Percentiles rank a stretch among this genome's conserved stretches.
Conservation (phyloP, 2,888 invertebrate species). For the Pheosia tremula region DNA sequence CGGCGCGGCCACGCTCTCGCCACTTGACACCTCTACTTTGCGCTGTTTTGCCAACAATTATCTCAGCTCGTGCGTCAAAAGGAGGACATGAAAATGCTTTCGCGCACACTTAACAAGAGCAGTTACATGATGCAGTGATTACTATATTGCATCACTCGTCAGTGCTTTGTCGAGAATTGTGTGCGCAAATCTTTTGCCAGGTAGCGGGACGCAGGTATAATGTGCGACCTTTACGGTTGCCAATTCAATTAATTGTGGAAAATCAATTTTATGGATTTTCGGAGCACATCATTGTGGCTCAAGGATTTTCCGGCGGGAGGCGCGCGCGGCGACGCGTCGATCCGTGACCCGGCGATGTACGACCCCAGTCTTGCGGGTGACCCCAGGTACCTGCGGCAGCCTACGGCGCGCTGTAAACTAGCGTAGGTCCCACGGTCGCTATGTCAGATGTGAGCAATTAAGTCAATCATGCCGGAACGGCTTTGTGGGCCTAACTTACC, state of each 20-base stretch:
- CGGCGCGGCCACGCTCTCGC: constrained; percentile 48
- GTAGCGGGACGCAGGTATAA: neutral
- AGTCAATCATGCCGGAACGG: constrained; percentile 69
- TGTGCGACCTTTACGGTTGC: constrained; percentile 44
- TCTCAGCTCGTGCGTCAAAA: constrained; percentile 59
- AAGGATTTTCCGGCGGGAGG: constrained; percentile 58
- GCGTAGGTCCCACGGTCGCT: constrained; percentile 13
- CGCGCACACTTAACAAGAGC: constrained; percentile 47
- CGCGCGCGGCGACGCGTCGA: constrained; percentile 37
- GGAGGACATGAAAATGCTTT: constrained; percentile 51
- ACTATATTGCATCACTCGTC: constrained; percentile 19
- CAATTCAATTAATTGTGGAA: constrained; percentile 55
- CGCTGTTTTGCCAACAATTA: constrained; percentile 71
- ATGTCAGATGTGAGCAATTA: constrained; percentile 53
- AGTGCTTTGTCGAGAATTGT: constrained; percentile 4
- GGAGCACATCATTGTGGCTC: constrained; percentile 57
- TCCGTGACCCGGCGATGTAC: constrained; percentile 43
- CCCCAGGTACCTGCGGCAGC: constrained; percentile 40
- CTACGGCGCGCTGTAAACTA: constrained; percentile 19
- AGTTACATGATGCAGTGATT: constrained; percentile 27
- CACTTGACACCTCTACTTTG: constrained; percentile 59
- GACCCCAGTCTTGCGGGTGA: constrained; percentile 47
- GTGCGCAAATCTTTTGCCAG: constrained; percentile 1
- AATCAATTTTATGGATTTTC: constrained; percentile 58
- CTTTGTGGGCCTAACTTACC: constrained; percentile 28